Evolutionary conservation across 2,797 vertebrate genomes (phyloP).

Genomic region (Premnoplex brunnescens): DNA sequence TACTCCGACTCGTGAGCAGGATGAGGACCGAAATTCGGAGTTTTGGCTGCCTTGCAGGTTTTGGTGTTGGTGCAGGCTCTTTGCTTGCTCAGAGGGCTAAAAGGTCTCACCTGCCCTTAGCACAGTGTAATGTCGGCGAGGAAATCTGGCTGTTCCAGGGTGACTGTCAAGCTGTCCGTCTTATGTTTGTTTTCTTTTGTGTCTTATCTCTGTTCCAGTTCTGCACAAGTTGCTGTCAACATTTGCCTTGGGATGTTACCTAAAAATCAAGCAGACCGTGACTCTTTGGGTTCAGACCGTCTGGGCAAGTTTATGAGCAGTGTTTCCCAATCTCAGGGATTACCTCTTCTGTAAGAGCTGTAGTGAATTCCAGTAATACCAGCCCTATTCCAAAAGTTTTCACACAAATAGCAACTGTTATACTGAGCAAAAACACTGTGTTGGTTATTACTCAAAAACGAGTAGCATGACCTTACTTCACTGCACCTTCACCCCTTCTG

Average conservation of each 20-base stretch:
- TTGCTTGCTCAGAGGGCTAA: neutral
- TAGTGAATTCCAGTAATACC: neutral
- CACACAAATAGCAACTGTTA: neutral
- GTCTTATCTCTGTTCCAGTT: neutral
- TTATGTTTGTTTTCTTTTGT: neutral
- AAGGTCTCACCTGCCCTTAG: neutral
- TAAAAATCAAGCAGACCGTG: neutral
- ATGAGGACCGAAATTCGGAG: neutral
- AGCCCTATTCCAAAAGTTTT: neutral
- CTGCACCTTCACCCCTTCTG: neutral
- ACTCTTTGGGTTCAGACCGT: neutral
- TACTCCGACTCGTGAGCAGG: neutral
- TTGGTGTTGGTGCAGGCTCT: neutral
- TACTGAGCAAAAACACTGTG: neutral
- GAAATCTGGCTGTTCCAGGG: neutral
- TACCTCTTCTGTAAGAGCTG: neutral
- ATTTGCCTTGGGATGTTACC: neutral
- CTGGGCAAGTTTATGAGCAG: neutral
- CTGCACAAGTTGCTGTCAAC: neutral
- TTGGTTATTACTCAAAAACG: neutral
- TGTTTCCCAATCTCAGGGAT: neutral
- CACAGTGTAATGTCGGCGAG: fast-evolving
- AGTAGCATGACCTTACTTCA: neutral
- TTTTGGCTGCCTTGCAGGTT: neutral
- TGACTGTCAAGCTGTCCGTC: neutral